Evolutionary conservation across 1,140 invertebrate genomes (phyloP).

Genomic region (Thaumatotibia leucotreta): DNA sequence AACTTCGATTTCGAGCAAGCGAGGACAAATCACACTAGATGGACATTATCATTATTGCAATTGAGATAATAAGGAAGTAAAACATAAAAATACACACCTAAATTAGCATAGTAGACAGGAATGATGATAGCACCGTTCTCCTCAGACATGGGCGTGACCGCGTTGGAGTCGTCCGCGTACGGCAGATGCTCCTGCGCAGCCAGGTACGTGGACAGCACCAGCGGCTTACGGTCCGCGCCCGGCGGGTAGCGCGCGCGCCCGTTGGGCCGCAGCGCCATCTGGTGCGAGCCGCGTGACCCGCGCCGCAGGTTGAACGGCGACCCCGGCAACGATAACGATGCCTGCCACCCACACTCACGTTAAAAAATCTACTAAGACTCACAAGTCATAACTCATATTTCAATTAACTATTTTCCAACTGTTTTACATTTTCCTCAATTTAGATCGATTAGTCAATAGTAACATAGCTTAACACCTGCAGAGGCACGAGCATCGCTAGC

Average conservation of each 20-base stretch:
- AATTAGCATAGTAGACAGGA: constrained; percentile 89
- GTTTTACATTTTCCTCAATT: constrained; percentile 61
- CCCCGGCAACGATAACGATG: constrained; percentile 96
- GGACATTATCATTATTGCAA: too few species aligned
- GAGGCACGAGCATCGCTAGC: constrained; percentile 47
- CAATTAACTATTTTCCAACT: constrained; percentile 16
- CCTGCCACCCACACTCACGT: constrained; percentile 78
- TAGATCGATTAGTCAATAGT: constrained; percentile 47
- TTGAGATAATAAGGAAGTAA: too few species aligned
- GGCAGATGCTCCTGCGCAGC: constrained; percentile 97
- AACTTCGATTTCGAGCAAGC: too few species aligned
- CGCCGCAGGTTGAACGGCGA: constrained; percentile 95
- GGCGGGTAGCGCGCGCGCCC: constrained; percentile 82
- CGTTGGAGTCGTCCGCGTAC: constrained; percentile 97
- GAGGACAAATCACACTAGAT: too few species aligned
- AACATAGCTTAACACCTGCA: constrained; percentile 34
- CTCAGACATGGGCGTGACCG: constrained; percentile 98
- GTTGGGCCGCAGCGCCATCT: constrained; percentile 89
- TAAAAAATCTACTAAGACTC: background rate
- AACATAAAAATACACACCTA: constrained; percentile 76
- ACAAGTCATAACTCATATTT: constrained; percentile 20
- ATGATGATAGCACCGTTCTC: constrained; percentile 97
- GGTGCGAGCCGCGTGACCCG: constrained; percentile 92
- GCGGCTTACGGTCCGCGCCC: constrained; percentile 92
- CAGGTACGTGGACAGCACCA: constrained; percentile 95